Percentiles rank a stretch among this genome's conserved stretches.
Evolutionary conservation across 1,140 invertebrate species (phyloP).

Genomic region (Drosophila ficusphila): DNA sequence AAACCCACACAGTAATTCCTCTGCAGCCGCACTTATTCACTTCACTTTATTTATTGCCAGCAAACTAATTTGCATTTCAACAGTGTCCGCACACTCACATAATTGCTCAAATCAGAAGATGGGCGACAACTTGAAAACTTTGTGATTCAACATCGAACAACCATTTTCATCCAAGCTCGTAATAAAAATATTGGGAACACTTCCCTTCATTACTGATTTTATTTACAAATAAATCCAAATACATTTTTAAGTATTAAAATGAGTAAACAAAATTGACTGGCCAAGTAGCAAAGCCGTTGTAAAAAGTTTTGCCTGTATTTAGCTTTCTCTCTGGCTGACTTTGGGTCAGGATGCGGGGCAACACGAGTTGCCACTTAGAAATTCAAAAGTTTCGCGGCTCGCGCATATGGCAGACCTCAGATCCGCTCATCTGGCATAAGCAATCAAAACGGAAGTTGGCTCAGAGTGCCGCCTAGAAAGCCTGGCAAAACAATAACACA

Average conservation of each 20-base stretch:
- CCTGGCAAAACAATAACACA: conserved; percentile 67
- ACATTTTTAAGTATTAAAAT: conserved; percentile 56
- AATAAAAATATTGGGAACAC: too few species aligned
- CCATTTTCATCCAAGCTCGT: too few species aligned
- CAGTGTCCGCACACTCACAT: conserved; percentile 36
- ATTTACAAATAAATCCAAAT: too few species aligned
- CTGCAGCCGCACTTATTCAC: conserved; percentile 45
- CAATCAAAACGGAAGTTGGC: conserved; percentile 27
- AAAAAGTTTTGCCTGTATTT: conserved; percentile 29
- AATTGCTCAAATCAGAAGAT: conserved; percentile 33
- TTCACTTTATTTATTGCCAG: conserved; percentile 64
- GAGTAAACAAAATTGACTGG: conserved; percentile 41
- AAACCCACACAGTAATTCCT: conserved; percentile 64
- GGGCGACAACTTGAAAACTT: conserved; percentile 29
- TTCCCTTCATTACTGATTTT: too few species aligned
- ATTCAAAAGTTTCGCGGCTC: conserved; percentile 80
- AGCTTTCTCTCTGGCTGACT: conserved; percentile 21
- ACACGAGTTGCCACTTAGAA: conserved; percentile 83
- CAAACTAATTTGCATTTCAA: conserved; percentile 67
- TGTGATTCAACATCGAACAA: too few species aligned
- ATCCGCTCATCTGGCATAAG: conserved; percentile 37
- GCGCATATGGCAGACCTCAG: conserved; percentile 61
- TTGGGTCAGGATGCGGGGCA: conserved; percentile 56
- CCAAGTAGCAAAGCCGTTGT: conserved; percentile 9
- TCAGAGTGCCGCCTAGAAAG: conserved; percentile 8